These are phyloP conservation scores for Panthera leo DNA, from an alignment of 2,113 vertebrate genomes.

Conservation along the genomic window DNA sequence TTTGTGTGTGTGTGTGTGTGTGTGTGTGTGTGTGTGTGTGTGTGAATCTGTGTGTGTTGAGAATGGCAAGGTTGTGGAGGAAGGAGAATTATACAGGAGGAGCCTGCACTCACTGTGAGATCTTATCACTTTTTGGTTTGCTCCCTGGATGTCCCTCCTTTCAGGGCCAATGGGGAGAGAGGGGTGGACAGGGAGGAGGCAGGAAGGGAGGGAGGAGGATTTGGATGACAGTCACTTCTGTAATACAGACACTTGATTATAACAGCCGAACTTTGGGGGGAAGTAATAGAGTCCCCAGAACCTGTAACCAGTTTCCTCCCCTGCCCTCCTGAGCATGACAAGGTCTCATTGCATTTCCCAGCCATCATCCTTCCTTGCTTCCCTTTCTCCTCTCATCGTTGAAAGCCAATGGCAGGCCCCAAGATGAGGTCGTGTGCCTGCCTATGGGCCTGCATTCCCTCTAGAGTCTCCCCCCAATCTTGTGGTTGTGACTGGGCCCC, in stretches of 20 bases:
- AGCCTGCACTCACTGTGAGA: background rate
- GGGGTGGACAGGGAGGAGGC: rapidly evolving
- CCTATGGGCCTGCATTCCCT: background rate
- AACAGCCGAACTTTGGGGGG: background rate
- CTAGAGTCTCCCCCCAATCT: rapidly evolving
- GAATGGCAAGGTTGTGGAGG: background rate
- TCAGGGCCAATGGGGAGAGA: background rate
- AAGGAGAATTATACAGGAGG: rapidly evolving
- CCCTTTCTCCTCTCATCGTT: background rate
- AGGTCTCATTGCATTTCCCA: background rate
- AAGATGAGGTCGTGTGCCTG: rapidly evolving
- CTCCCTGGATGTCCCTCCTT: background rate
- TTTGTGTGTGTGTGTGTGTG: background rate
- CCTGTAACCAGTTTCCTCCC: background rate
- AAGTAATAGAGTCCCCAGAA: background rate
- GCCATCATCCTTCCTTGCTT: background rate
- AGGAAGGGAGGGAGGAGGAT: background rate
- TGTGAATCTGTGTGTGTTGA: no score
- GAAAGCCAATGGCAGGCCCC: background rate
- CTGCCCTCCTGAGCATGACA: background rate
- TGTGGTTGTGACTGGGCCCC: background rate
- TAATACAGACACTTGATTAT: background rate
- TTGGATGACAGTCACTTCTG: background rate
- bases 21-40: no score
- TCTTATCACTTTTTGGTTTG: background rate